Evolutionary conservation across 2,113 vertebrate genomes (phyloP).

Genomic region (Microtus pennsylvanicus): DNA sequence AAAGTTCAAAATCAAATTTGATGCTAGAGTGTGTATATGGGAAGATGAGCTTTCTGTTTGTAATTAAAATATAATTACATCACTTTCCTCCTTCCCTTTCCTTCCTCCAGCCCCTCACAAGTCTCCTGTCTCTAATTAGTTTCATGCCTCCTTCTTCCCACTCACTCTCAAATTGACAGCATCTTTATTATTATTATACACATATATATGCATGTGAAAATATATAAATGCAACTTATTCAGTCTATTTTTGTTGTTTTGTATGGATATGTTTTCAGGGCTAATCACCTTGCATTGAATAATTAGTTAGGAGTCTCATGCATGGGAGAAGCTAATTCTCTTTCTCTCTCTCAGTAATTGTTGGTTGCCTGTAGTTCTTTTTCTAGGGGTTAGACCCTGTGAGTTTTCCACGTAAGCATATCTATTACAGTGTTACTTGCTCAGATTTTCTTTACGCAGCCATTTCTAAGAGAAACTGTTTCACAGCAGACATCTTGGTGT

Average conservation of each 20-base stretch:
- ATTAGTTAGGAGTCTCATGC: neutral
- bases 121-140: neutral
- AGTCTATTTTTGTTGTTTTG: neutral
- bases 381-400: neutral
- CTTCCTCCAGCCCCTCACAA: neutral
- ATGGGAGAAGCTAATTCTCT: neutral
- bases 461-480: neutral
- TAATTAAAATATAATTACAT: neutral
- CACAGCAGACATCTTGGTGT: neutral
- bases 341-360: neutral
- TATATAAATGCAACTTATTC: neutral
- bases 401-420: neutral
- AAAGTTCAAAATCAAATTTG: too few relatives aligned
- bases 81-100: neutral
- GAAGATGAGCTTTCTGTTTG: neutral
- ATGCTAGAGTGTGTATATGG: neutral
- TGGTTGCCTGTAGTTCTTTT: neutral
- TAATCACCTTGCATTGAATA: too few relatives aligned
- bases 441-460: neutral
- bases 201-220: neutral
- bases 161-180: neutral
- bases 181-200: neutral
- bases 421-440: neutral
- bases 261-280: neutral
- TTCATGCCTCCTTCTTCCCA: neutral